These are phyloP conservation scores for Epicampocera succincta DNA, from an alignment of 2,888 invertebrate genomes.

Conservation along the genomic window DNA sequence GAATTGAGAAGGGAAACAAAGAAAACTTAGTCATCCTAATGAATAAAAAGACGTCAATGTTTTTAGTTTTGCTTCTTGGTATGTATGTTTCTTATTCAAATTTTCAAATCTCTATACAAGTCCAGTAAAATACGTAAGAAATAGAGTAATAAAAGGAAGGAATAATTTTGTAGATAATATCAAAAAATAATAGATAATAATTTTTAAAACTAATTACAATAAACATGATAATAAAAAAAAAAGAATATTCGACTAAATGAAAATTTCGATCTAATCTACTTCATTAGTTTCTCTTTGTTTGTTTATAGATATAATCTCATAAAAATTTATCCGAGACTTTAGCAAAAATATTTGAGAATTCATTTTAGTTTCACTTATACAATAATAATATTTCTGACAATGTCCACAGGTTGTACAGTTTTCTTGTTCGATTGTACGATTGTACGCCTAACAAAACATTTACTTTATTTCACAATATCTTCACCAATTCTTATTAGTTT, in stretches of 20 bases:
- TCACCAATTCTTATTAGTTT: neutral
- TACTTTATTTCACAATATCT: slow-evolving; percentile 6
- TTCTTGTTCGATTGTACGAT: neutral
- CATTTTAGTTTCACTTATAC: slow-evolving; percentile 1
- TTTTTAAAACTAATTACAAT: neutral
- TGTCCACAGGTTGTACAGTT: neutral
- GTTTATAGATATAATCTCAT: slow-evolving; percentile 8
- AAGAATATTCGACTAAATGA: slow-evolving; percentile 12
- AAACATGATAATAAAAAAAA: neutral
- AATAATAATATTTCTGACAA: slow-evolving; percentile 5
- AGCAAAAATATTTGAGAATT: slow-evolving; percentile 32
- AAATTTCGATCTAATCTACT: slow-evolving; percentile 11
- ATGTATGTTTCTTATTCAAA: slow-evolving; percentile 8
- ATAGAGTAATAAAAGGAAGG: neutral
- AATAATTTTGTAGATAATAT: too few species aligned
- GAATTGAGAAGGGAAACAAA: neutral
- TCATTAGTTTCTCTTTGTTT: neutral
- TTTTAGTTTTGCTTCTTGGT: slow-evolving; percentile 6
- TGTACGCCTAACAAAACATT: slow-evolving; percentile 3
- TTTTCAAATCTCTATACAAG: neutral
- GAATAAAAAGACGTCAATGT: slow-evolving; percentile 15
- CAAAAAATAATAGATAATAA: neutral
- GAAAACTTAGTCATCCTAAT: slow-evolving; percentile 20
- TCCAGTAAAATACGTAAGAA: neutral
- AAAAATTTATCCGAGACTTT: slow-evolving; percentile 4